Conservation (phyloP, 2,797 vertebrate species). For the Tachyglossus aculeatus region DNA sequence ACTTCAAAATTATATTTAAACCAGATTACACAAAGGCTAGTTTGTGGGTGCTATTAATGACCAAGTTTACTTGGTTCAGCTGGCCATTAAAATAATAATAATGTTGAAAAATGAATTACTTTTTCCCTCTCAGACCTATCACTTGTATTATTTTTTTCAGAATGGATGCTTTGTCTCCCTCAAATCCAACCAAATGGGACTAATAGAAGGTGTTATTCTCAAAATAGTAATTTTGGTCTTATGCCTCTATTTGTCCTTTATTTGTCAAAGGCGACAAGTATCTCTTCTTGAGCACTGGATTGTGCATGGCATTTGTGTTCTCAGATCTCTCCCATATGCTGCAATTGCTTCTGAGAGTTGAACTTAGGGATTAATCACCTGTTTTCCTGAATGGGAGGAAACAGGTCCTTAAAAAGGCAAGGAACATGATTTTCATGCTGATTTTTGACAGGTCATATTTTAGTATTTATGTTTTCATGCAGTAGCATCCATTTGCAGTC, state of each 20-base stretch:
- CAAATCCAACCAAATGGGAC: no score
- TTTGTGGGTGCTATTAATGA: no score
- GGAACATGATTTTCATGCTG: neutral
- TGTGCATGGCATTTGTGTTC: neutral
- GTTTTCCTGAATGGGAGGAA: neutral
- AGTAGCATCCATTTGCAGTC: no score
- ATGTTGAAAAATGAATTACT: no score
- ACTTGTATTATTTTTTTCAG: no score
- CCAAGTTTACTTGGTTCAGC: no score
- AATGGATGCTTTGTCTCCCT: no score
- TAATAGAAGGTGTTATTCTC: neutral
- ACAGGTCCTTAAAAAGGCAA: neutral
- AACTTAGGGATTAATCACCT: neutral
- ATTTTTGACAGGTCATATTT: slow-evolving; percentile 8
- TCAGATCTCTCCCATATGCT: neutral
- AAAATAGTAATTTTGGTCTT: neutral
- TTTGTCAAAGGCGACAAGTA: neutral
- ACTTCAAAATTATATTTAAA: no score
- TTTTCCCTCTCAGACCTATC: no score
- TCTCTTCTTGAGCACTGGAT: neutral
- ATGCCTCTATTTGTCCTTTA: neutral
- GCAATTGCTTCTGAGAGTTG: slow-evolving; percentile 7
- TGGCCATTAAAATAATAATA: no score
- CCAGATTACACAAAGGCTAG: no score
- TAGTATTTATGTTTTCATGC: slow-evolving; percentile 13